Evolutionary conservation across 2,888 invertebrate genomes (phyloP).

Genomic region (Eulithis testata): DNA sequence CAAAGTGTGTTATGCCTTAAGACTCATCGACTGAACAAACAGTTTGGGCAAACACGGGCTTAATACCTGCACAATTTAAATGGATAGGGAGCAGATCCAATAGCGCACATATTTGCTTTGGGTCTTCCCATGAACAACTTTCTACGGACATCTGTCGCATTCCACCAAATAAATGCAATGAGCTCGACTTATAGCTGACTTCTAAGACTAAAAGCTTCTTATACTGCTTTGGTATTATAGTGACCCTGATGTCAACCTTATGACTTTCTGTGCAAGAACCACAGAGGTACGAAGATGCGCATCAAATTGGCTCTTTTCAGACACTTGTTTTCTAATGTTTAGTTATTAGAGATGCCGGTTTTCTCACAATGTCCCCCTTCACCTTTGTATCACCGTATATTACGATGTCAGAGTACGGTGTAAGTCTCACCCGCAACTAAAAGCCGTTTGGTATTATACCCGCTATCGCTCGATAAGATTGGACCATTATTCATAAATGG

Average conservation of each 20-base stretch:
- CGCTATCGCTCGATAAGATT: conserved; percentile 40
- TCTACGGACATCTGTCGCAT: conserved; percentile 48
- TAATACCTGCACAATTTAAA: conserved; percentile 80
- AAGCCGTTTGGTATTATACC: conserved; percentile 35
- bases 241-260: not conserved
- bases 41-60: conserved; percentile 69
- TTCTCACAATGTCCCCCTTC: not conserved
- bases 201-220: not conserved
- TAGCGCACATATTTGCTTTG: conserved; percentile 58
- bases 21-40: conserved; percentile 79
- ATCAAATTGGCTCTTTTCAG: not conserved
- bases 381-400: conserved; percentile 16
- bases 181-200: not conserved
- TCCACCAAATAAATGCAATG: conserved; percentile 23
- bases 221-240: not conserved
- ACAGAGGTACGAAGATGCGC: not conserved
- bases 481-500: conserved; percentile 54
- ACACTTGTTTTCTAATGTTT: not conserved
- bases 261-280: not conserved
- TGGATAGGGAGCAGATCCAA: conserved; percentile 78
- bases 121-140: conserved; percentile 64
- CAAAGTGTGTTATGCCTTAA: conserved; percentile 81
- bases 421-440: conserved; percentile 31
- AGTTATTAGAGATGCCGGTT: conserved; percentile 5
- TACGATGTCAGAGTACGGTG: conserved; percentile 16